Evolutionary conservation across 2,888 invertebrate species (phyloP), one percentile per base, ranked within the genome.

Genomic region (Neoascia interrupta): DNA sequence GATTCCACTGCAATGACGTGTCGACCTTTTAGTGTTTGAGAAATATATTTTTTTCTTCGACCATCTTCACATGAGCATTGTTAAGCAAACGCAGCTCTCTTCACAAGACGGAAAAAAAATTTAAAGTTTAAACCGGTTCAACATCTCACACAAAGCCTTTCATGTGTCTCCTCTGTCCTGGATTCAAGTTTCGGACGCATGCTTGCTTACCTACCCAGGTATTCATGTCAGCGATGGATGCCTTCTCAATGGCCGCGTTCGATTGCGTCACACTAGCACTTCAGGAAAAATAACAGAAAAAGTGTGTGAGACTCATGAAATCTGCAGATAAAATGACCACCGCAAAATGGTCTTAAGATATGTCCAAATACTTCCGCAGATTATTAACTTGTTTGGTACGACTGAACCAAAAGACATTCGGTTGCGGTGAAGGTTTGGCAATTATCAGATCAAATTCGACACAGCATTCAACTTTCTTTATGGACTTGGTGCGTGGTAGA

Each of bases 401-500:
- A 15, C 5, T 43, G 23, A 11, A 13, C 19, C 31, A 19, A 45
- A 51, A 41, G 10, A 26, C 4, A 31, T 28, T 37, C n/a, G n/a
- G n/a, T 26, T 15, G n/a, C 5, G 36, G 21, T 39, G 45, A 36
- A 61, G 37, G 45, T 31, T 54, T 51, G 47, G 31, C 37, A 23
- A 41, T 13, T 53, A 37, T 19, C 36, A 31, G 23, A 69, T 43
- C n/a, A n/a, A 51, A 56, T 39, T 13, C 8, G 1, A 23, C 21
- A 45, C 34, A 58, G 36, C 45, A 60, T n/a, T n/a, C n/a, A n/a
- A n/a, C 74, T 74, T 74, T 74, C 60, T 74, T n/a, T 41, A 34
- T 49, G 4, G 13, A 19, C 1, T 43, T 15, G 5, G 19, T 21
- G 13, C 56, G 43, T 23, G 60, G 8, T 21, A 45, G 64, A 47